A percentile compares a stretch with the other conserved stretches of the same genome.
Evolutionary conservation across 2,888 invertebrate genomes (phyloP).

Genomic region (Hirudinaria manillensis): DNA sequence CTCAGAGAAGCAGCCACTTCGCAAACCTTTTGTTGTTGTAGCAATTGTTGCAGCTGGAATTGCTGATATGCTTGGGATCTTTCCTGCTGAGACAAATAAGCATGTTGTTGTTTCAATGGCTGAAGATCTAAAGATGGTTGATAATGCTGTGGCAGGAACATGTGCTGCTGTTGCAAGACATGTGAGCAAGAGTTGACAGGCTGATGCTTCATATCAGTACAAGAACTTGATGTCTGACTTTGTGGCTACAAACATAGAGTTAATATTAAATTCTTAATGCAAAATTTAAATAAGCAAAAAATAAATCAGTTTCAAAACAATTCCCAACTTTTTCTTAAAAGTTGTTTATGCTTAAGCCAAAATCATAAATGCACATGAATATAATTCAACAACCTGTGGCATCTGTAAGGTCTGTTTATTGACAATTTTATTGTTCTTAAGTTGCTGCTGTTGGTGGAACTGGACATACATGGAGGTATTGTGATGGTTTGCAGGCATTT

Average conservation of each 20-base stretch:
- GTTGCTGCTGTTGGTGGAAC: conserved; percentile 44
- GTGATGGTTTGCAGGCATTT: neutral
- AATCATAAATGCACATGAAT: too few species aligned
- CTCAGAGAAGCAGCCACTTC: neutral
- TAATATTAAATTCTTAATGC: too few species aligned
- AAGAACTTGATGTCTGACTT: neutral
- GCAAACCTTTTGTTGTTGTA: conserved; percentile 18
- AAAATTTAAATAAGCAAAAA: too few species aligned
- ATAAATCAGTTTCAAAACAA: too few species aligned
- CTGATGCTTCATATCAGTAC: neutral
- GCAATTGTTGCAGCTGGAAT: conserved; percentile 38
- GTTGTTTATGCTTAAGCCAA: too few species aligned
- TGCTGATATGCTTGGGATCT: conserved; percentile 38
- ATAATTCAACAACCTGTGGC: neutral
- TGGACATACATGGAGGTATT: conserved; percentile 35
- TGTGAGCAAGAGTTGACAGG: neutral
- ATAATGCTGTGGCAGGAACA: conserved; percentile 35
- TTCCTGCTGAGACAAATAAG: conserved; percentile 37
- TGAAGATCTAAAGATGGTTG: conserved; percentile 37
- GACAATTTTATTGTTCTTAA: conserved; percentile 23
- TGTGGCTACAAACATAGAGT: neutral
- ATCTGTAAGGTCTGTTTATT: conserved; percentile 1
- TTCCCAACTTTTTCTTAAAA: too few species aligned
- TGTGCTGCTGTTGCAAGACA: conserved; percentile 34
- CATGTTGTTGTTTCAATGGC: conserved; percentile 37